Conservation (phyloP, 2,113 vertebrate species). For the Urocitellus parryii region DNA sequence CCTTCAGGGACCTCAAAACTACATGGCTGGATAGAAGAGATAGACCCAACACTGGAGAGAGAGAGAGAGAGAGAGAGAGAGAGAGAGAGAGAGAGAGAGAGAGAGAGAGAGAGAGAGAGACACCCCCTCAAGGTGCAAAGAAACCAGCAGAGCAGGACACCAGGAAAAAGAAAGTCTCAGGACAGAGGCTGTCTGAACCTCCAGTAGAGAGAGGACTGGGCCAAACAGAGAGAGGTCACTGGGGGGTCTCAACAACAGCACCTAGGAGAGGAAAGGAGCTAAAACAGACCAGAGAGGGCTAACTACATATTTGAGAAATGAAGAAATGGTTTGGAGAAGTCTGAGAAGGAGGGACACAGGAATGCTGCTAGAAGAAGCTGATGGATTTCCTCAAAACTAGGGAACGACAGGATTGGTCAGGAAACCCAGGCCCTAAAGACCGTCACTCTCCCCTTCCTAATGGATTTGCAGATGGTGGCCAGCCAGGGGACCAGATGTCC, state of each 20-base stretch:
- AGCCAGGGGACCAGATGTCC: background rate
- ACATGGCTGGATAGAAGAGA: background rate
- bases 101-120: too few species aligned
- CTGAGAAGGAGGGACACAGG: background rate
- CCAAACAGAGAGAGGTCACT: background rate
- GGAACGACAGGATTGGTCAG: background rate
- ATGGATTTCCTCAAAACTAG: background rate
- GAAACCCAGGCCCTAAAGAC: background rate
- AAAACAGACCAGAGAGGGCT: background rate
- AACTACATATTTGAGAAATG: background rate
- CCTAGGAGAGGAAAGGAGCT: fast-evolving
- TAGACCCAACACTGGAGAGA: fast-evolving
- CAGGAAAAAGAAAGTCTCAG: background rate
- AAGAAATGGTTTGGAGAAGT: background rate
- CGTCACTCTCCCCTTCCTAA: too few species aligned
- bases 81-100: too few species aligned
- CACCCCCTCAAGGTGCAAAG: background rate
- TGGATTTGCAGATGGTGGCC: fast-evolving
- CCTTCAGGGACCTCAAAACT: background rate
- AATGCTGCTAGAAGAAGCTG: background rate
- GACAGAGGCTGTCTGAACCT: background rate
- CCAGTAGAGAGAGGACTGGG: background rate
- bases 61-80: too few species aligned
- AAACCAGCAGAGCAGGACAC: background rate
- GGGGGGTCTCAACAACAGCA: fast-evolving